Conservation (phyloP, 53 echinoderm and acorn worm species). For the Zoroaster sp. region DNA sequence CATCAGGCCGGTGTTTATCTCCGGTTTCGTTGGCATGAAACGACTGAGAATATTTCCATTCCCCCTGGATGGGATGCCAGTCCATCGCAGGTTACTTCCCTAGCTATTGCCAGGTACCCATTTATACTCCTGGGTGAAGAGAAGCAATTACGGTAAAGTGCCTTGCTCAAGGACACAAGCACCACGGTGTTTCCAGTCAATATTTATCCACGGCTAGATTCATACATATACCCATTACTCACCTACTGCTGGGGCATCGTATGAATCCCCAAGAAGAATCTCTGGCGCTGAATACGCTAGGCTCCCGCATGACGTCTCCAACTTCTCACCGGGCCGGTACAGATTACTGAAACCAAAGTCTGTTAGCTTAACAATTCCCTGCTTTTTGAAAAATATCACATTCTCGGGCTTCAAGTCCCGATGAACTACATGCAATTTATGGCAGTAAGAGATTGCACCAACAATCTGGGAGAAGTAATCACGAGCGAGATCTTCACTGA, state of each 20-base stretch:
- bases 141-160: no score
- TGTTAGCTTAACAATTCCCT: conserved; percentile 93
- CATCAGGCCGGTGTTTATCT: no score
- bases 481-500: conserved; percentile 86
- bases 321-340: conserved; percentile 88
- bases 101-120: no score
- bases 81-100: no score
- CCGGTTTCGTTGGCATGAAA: no score
- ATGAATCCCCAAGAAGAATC: conserved; percentile 95
- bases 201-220: no score
- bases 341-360: conserved; percentile 98
- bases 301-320: conserved; percentile 97
- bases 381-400: conserved; percentile 97
- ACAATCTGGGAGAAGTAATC: conserved; percentile 97
- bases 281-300: conserved; percentile 98
- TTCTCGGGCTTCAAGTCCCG: conserved; percentile 98
- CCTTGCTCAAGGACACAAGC: no score
- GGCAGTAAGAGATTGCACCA: conserved; percentile 95
- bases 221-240: no score
- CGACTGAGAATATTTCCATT: no score
- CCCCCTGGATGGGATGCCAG: no score
- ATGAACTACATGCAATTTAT: conserved; percentile 95
- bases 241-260: conserved; percentile 99
- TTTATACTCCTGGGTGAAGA: no score
- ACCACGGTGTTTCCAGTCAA: no score